Evolutionary conservation across 1,140 invertebrate species (phyloP).

Genomic region (Drosophila equinoxialis): DNA sequence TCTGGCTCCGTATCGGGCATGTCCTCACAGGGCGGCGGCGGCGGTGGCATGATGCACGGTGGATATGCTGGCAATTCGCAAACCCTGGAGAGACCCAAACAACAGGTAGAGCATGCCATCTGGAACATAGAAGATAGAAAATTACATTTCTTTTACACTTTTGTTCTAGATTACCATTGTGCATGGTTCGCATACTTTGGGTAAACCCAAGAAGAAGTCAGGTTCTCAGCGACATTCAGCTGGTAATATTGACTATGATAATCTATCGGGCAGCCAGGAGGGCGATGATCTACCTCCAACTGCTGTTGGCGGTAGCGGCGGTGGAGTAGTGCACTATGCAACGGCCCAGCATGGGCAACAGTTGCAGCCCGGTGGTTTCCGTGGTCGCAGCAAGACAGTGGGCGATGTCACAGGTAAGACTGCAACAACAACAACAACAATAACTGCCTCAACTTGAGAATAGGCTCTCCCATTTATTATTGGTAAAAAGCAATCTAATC

Average conservation of each 20-base stretch:
- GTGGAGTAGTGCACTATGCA: conserved; percentile 65
- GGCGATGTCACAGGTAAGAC: conserved; percentile 90
- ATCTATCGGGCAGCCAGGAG: conserved; percentile 86
- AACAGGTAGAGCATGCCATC: conserved; percentile 78
- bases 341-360: conserved; percentile 64
- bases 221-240: conserved; percentile 94
- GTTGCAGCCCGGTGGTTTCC: conserved; percentile 86
- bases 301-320: conserved; percentile 43
- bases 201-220: conserved; percentile 89
- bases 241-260: conserved; percentile 93
- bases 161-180: conserved; percentile 84
- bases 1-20: conserved; percentile 75
- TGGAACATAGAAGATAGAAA: not conserved
- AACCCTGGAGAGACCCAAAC: conserved; percentile 86
- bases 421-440: too few relatives aligned
- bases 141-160: not conserved
- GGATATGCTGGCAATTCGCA: conserved; percentile 84
- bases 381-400: conserved; percentile 94
- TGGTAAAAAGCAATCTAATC: conserved; percentile 22
- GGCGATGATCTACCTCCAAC: conserved; percentile 82
- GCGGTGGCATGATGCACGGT: conserved; percentile 51
- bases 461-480: too few relatives aligned
- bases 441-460: too few relatives aligned
- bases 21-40: conserved; percentile 59
- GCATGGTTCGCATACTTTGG: conserved; percentile 88